Evolutionary conservation across 2,113 vertebrate species (phyloP), one percentile per base, ranked within the genome.

Genomic region (Eonycteris spelaea): DNA sequence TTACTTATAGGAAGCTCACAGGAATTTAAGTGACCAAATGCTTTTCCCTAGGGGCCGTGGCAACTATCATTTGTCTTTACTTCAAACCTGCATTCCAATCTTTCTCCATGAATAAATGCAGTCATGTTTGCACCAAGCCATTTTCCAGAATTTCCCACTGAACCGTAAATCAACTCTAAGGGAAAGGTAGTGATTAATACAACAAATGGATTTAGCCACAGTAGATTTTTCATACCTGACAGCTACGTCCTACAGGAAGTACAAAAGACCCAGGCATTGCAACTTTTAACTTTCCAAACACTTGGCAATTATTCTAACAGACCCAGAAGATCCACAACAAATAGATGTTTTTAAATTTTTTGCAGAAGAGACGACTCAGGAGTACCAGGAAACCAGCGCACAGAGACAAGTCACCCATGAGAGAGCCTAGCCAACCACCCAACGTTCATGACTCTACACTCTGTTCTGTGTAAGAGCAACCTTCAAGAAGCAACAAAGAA

Each of bases 81-180:
- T 87, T 86, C 33, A 59, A 95, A 40, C 19, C 30, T 18, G 21
- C 28, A 35, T 85, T 78, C n/a, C 11, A 59, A 16, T 57, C n/a
- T 43, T 78, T 91, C 71, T 88, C 55, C 19, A 45, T 22, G 78
- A 94, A 96, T 14, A 59, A 95, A 43, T 2, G 3, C 51, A 43
- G 45, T 75, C 78, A 55, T 61, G 38, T 61, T 89, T 38, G 18
- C 53, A 79, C 30, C 40, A 89, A 90, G 82, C 82, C 82, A 67
- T 59, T 85, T 93, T 92, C 78, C 82, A 89, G 73, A 92, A 92
- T 84, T 75, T 93, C 45, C 35, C n/a, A 48, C 2, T 40, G 77
- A 95, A 93, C 68, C 3, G 5, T 93, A 95, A 96, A 96, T 95
- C 91, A 95, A 95, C 90, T 88, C 78, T 43, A 82, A 90, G 38